Evolutionary conservation across 2,797 vertebrate species (phyloP).

Genomic region (Rhadinocentrus ornatus): DNA sequence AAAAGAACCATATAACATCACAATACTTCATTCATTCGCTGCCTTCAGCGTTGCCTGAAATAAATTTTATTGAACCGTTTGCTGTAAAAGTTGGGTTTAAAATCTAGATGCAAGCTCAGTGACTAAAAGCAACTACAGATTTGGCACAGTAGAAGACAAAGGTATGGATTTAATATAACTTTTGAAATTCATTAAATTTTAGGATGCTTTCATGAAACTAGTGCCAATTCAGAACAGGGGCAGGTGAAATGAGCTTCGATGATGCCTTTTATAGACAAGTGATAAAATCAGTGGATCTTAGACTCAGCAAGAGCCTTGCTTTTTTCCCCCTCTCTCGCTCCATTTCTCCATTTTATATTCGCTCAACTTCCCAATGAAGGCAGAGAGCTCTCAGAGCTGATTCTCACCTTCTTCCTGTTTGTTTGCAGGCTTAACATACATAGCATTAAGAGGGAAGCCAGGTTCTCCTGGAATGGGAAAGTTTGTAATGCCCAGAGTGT

Average conservation of each 20-base stretch:
- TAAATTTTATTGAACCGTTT: background rate
- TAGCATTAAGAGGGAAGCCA: constrained; percentile 96
- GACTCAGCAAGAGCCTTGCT: background rate
- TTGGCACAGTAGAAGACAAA: background rate
- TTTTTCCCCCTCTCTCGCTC: too few relatives aligned
- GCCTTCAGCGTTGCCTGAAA: background rate
- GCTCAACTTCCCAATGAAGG: background rate
- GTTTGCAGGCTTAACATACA: constrained; percentile 92
- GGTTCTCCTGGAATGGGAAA: constrained; percentile 97
- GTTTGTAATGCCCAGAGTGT: constrained; percentile 95
- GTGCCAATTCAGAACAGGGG: constrained; percentile 6
- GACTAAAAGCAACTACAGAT: background rate
- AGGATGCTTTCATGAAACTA: constrained; percentile 12
- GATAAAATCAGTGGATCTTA: background rate
- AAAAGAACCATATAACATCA: background rate
- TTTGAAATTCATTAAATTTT: constrained; percentile 16
- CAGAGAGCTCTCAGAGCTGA: too few relatives aligned
- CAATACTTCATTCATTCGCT: background rate
- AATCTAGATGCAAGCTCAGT: background rate
- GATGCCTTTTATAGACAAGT: background rate
- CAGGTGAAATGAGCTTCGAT: background rate
- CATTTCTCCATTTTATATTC: background rate
- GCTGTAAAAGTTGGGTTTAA: background rate
- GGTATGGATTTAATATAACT: constrained; percentile 1
- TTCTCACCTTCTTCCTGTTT: constrained; percentile 94